Conservation (phyloP, 2,113 vertebrate species). For the Elanus axillaris region DNA sequence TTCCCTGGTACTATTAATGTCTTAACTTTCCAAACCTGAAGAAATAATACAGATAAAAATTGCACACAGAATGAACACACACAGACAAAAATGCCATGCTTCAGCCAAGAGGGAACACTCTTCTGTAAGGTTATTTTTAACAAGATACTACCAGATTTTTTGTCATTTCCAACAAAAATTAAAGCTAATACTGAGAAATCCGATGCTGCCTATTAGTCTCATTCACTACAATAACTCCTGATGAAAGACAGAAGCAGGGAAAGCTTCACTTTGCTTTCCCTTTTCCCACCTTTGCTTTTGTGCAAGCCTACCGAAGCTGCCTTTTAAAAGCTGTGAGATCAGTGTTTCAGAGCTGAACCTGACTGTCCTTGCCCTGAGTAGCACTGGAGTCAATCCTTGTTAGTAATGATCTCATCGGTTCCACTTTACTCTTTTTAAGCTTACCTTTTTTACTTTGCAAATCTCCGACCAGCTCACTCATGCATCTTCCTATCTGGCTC, state of each 20-base stretch:
- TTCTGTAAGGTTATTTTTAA: background rate
- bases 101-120: background rate
- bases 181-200: background rate
- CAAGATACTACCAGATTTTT: background rate
- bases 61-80: background rate
- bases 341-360: background rate
- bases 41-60: background rate
- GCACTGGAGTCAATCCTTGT: background rate
- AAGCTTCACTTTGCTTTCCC: background rate
- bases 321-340: background rate
- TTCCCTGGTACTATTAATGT: background rate
- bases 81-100: background rate
- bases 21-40: background rate
- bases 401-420: background rate
- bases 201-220: background rate
- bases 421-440: background rate
- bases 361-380: background rate
- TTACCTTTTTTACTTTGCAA: background rate
- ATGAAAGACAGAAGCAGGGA: background rate
- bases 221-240: background rate
- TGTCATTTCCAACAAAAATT: background rate
- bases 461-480: background rate
- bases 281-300: background rate
- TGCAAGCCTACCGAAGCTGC: background rate
- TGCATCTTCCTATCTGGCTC: background rate